phyloP scores from a whole-genome alignment of 2,113 vertebrate genomes.

The Alectura lathami region DNA sequence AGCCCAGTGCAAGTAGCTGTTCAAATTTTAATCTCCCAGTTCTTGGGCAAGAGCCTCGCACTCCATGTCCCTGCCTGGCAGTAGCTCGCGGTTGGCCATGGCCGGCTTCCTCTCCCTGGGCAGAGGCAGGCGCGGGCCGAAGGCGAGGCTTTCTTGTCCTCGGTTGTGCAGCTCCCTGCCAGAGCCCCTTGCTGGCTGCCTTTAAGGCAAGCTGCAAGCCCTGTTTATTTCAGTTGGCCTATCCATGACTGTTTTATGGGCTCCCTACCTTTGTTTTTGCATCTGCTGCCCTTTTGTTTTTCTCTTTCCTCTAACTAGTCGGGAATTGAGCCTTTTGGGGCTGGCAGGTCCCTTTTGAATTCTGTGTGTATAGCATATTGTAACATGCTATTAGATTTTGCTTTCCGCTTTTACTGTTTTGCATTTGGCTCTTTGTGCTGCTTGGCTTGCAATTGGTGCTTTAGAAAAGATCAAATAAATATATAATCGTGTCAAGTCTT shows the following conservation, averaged over 20 bases:
- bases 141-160: slow-evolving; percentile 68
- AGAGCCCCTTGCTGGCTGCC: slow-evolving; percentile 73
- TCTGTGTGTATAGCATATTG: slow-evolving; percentile 44
- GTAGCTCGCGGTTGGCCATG: slow-evolving; percentile 35
- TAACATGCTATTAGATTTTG: slow-evolving; percentile 68
- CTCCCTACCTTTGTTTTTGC: slow-evolving; percentile 75
- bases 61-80: slow-evolving; percentile 47
- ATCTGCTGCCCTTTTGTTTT: slow-evolving; percentile 76
- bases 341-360: slow-evolving; percentile 62
- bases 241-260: slow-evolving; percentile 73
- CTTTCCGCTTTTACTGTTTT: slow-evolving; percentile 50
- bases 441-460: slow-evolving; percentile 53
- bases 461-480: slow-evolving; percentile 66
- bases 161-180: slow-evolving; percentile 44
- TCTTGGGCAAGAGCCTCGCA: slow-evolving; percentile 12
- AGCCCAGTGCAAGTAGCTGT: not conserved
- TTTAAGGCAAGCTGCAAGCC: slow-evolving; percentile 71
- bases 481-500: slow-evolving; percentile 46
- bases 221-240: slow-evolving; percentile 74
- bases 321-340: slow-evolving; percentile 62
- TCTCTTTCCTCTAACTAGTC: slow-evolving; percentile 61
- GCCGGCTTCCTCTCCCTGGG: slow-evolving; percentile 27
- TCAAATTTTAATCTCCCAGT: slow-evolving; percentile 30
- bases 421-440: slow-evolving; percentile 41
- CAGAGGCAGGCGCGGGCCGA: slow-evolving; percentile 46